These are phyloP conservation scores for Crotalus horridus DNA, from an alignment of 2,113 vertebrate genomes.

Conservation along the genomic window DNA sequence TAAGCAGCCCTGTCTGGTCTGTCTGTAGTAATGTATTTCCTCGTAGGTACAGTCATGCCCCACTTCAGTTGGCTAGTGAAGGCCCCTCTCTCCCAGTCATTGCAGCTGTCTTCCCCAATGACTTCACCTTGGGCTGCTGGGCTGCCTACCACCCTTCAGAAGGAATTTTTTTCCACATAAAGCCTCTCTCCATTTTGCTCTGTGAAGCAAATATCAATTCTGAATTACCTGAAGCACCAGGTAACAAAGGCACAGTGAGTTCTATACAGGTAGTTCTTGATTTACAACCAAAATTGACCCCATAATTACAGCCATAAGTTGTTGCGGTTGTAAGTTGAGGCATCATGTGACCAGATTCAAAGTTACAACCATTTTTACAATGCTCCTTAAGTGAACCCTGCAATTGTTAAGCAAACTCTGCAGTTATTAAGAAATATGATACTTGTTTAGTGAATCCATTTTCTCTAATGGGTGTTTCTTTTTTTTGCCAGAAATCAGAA, in stretches of 20 bases:
- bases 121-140: neutral
- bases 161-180: neutral
- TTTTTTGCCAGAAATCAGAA: neutral
- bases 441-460: too few species aligned
- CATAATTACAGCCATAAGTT: too few species aligned
- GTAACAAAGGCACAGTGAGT: neutral
- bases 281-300: too few species aligned
- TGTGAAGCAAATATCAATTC: neutral
- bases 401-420: too few species aligned
- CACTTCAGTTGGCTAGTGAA: neutral
- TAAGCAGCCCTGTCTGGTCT: neutral
- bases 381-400: too few species aligned
- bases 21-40: neutral
- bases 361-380: too few species aligned
- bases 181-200: neutral
- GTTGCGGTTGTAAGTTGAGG: too few species aligned
- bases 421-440: too few species aligned
- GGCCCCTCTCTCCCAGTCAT: neutral
- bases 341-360: too few species aligned
- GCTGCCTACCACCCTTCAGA: neutral
- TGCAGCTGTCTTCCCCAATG: neutral
- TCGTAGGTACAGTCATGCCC: neutral
- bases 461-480: too few species aligned
- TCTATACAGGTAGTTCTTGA: too few species aligned
- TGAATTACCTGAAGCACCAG: neutral